Conservation (phyloP, 2,888 invertebrate genomes). For the Brenthis ino region DNA sequence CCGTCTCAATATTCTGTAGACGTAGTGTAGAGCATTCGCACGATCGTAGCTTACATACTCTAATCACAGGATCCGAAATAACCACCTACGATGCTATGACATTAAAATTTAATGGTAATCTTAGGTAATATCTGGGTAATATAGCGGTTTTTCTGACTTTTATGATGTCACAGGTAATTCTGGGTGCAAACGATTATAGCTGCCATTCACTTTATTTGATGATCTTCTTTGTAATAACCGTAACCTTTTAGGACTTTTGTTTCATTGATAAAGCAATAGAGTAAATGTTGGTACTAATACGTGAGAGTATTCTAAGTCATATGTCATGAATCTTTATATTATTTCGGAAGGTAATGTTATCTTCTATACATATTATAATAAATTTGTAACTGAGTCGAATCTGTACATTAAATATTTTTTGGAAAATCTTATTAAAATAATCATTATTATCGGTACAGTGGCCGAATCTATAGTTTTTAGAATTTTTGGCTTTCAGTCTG, state of each 20-base stretch:
- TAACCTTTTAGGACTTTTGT: conserved; percentile 5
- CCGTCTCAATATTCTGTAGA: conserved; percentile 33
- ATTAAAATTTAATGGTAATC: conserved; percentile 35
- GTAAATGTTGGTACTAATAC: neutral
- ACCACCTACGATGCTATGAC: conserved; percentile 27
- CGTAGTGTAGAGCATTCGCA: conserved; percentile 35
- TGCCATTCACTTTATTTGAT: conserved; percentile 9
- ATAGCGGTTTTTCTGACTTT: conserved; percentile 17
- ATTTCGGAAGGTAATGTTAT: too few relatives aligned
- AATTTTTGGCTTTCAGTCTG: too few relatives aligned
- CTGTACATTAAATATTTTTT: too few relatives aligned
- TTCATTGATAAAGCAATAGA: neutral
- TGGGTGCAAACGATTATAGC: conserved; percentile 1
- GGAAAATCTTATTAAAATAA: too few relatives aligned
- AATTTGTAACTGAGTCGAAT: too few relatives aligned
- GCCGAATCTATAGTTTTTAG: too few relatives aligned
- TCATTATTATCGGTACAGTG: too few relatives aligned
- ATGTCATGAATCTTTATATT: too few relatives aligned
- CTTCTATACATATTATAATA: too few relatives aligned
- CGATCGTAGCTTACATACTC: conserved; percentile 26
- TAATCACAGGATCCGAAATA: conserved; percentile 32
- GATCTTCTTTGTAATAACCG: conserved; percentile 1
- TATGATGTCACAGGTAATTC: conserved; percentile 19
- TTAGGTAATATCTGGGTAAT: conserved; percentile 24
- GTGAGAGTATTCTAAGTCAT: neutral